A percentile compares a stretch with the other conserved stretches of the same genome.
Evolutionary conservation across 2,113 vertebrate genomes (phyloP).

Genomic region (Poecile atricapillus): DNA sequence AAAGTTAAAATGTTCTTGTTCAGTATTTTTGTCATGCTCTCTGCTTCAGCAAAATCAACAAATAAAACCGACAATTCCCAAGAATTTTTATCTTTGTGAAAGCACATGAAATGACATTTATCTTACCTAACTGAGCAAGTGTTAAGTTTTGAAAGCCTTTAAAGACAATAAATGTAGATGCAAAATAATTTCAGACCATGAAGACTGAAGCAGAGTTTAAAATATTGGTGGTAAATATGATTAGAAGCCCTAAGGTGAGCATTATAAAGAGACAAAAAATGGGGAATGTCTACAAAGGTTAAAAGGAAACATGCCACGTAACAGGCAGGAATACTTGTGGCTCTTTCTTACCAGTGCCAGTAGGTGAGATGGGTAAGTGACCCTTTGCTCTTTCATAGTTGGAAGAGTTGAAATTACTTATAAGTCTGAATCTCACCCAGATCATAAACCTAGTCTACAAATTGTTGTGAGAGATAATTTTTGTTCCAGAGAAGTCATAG

Average conservation of each 20-base stretch:
- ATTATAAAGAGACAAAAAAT: not conserved
- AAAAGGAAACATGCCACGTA: not conserved
- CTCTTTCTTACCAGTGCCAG: not conserved
- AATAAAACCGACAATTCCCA: not conserved
- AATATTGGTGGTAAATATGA: not conserved
- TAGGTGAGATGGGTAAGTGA: not conserved
- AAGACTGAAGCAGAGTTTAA: not conserved
- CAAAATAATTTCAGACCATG: not conserved
- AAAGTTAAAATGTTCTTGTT: not conserved
- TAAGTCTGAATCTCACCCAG: not conserved
- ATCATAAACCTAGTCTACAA: not conserved
- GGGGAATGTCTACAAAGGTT: not conserved
- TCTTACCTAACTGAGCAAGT: not conserved
- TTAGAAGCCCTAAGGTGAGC: not conserved
- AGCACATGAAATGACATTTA: not conserved
- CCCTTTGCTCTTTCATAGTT: not conserved
- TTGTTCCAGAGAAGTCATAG: not conserved
- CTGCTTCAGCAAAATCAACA: not conserved
- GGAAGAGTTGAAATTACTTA: not conserved
- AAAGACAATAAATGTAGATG: not conserved
- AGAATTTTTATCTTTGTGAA: not conserved
- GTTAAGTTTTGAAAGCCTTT: not conserved
- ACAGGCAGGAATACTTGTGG: not conserved
- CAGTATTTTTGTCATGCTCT: not conserved
- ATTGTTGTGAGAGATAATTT: not conserved